phyloP scores from a whole-genome alignment of 2,888 invertebrate species.

The Tetragonisca angustula region DNA sequence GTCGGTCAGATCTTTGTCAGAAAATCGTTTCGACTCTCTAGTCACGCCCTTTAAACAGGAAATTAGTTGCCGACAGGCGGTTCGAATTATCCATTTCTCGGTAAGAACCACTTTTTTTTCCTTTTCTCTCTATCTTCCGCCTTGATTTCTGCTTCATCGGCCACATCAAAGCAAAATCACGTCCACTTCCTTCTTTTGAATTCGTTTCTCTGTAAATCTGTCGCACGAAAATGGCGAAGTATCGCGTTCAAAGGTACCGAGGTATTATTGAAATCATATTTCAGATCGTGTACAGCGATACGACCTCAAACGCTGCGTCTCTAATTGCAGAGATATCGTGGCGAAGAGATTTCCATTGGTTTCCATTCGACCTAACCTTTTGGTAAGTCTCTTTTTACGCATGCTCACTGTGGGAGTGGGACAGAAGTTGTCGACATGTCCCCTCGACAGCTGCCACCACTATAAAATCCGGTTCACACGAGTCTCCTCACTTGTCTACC shows the following conservation, averaged over 20 bases:
- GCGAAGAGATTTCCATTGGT: neutral
- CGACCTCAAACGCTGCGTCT: neutral
- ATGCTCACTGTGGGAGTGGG: slow-evolving; percentile 42
- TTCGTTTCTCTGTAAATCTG: neutral
- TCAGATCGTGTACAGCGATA: neutral
- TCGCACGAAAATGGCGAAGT: too few relatives aligned
- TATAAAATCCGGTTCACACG: slow-evolving; percentile 82
- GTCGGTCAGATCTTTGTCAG: neutral
- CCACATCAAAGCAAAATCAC: slow-evolving; percentile 43
- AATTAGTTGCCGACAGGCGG: slow-evolving; percentile 75
- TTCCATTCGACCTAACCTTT: slow-evolving; percentile 13
- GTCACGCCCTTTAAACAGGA: slow-evolving; percentile 65
- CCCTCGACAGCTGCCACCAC: slow-evolving; percentile 75
- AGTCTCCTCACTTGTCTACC: slow-evolving; percentile 41
- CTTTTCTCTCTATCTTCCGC: slow-evolving; percentile 58
- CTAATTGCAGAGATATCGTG: neutral
- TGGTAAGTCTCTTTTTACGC: slow-evolving; percentile 42
- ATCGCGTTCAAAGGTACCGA: neutral
- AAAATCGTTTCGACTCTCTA: neutral
- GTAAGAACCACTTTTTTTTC: slow-evolving; percentile 34
- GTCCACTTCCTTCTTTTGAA: neutral
- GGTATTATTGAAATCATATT: neutral
- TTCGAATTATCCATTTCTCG: slow-evolving; percentile 72
- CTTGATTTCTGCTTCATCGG: slow-evolving; percentile 52
- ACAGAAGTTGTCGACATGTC: slow-evolving; percentile 62